Conservation (phyloP, 2,797 vertebrate genomes). For the Chanos chanos region DNA sequence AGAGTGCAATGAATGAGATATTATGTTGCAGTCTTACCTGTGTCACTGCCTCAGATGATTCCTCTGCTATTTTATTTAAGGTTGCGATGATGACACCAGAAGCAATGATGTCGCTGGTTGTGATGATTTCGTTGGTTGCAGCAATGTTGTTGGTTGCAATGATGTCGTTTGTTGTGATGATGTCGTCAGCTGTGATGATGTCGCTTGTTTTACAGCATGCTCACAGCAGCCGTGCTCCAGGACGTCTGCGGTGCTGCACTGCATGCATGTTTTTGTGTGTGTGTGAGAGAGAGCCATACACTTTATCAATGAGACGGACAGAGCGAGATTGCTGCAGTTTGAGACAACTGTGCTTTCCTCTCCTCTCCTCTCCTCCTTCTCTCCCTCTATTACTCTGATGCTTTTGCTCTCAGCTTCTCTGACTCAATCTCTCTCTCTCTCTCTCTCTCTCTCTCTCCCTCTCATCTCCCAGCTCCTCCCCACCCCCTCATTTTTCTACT, state of each 20-base stretch:
- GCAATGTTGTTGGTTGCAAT: constrained; percentile 22
- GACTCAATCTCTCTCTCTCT: constrained; percentile 2
- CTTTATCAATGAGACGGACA: constrained; percentile 27
- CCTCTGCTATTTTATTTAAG: too few relatives aligned
- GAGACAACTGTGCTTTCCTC: constrained; percentile 10
- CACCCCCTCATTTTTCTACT: neutral
- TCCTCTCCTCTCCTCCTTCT: constrained; percentile 5
- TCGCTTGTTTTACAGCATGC: constrained; percentile 26
- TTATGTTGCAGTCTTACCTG: constrained; percentile 5
- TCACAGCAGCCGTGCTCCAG: neutral
- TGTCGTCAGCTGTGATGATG: constrained; percentile 7
- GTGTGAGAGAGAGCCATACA: constrained; percentile 14
- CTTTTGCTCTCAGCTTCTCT: neutral
- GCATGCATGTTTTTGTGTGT: constrained; percentile 6
- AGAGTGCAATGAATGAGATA: neutral
- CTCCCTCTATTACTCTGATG: too few relatives aligned
- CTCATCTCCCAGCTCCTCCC: neutral
- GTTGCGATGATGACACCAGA: neutral
- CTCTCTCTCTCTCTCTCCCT: constrained; percentile 1
- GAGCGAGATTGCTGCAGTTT: constrained; percentile 14
- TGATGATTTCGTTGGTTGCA: neutral
- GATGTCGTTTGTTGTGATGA: constrained; percentile 20
- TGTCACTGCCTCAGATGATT: constrained; percentile 5
- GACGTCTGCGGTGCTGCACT: constrained; percentile 17
- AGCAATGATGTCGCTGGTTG: too few relatives aligned